These are phyloP conservation scores for Collichthys lucidus DNA, from an alignment of 2,113 vertebrate species.

Conservation along the genomic window DNA sequence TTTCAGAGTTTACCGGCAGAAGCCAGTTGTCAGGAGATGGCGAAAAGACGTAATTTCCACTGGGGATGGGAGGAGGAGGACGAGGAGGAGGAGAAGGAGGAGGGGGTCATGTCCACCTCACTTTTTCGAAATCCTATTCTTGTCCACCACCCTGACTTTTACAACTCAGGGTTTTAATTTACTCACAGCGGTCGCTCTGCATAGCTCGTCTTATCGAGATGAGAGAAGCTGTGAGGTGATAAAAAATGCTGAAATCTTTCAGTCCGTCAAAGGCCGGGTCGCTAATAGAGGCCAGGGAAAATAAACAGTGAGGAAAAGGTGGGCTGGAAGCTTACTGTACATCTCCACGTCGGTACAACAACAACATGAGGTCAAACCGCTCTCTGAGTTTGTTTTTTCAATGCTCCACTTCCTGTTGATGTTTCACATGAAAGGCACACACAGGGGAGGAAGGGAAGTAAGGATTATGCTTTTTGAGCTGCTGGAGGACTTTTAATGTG, in stretches of 20 bases:
- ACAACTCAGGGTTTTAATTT: not conserved
- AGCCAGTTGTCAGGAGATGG: slow-evolving; percentile 31
- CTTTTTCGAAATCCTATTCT: slow-evolving; percentile 15
- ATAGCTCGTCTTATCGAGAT: not conserved
- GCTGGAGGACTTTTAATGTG: slow-evolving; percentile 10
- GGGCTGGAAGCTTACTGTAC: not conserved
- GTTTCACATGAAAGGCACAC: not conserved
- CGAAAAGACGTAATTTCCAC: slow-evolving; percentile 26
- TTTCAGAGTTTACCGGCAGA: slow-evolving; percentile 46
- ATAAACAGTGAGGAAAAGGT: not conserved
- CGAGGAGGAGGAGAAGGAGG: no score
- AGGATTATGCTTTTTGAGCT: not conserved
- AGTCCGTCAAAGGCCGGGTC: not conserved
- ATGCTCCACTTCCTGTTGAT: not conserved
- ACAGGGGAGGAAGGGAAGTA: not conserved
- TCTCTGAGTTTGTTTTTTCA: no score
- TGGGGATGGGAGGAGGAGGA: not conserved
- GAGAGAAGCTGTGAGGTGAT: not conserved
- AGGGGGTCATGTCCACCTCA: slow-evolving; percentile 16
- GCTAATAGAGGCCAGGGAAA: not conserved
- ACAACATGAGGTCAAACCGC: not conserved
- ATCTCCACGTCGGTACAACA: not conserved
- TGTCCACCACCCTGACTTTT: not conserved
- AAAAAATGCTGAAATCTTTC: not conserved
- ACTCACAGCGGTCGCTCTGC: not conserved